Base-by-base conservation (phyloP, 2,113 vertebrate genomes). In the Lucifuga dentata region DNA sequence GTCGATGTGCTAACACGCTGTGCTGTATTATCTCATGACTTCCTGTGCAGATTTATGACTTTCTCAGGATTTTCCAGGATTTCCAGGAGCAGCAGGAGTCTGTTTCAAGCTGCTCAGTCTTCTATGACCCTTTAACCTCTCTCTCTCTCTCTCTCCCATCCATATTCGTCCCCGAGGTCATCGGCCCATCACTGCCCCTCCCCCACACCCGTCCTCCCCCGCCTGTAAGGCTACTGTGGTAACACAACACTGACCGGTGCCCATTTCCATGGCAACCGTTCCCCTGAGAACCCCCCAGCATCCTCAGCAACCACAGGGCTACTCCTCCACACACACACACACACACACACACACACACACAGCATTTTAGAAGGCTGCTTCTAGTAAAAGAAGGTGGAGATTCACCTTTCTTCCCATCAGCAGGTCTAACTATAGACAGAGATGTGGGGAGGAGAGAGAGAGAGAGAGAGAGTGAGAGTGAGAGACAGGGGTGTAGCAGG, bases 181-280 rank as follows among this genome's bases (percentile, higher is more conserved):
- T 39, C 40, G 56, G 61, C 71, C 81, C 79, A 87, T 84, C 78
- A 68, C 81, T 77, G 55, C 65, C 68, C 55, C 67, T 2, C 39
- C 13, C 5, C 49, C 15, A 20, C 16, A 16, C 65, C 38, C 49
- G 3, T 29, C 23, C 58, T 44, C 56, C 75, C 78, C 53, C 8
- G 62, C 68, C 83, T 76, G 81, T 44, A 66, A 72, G 74, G 70
- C 84, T 86, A 71, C 89, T 75, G 92, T 86, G 83, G 92, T 89
- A 93, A 94, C 88, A 92, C 90, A 92, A 93, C 83, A 90, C 90
- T 90, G 86, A 92, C 83, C 83, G 86, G 82, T 88, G 86, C 72
- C 84, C 80, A 88, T 91, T 91, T 85, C 92, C 78, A 84, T 33
- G 83, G 90, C 67, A 88, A 91, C 90, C 57, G 46, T 68, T 87